phyloP scores from a whole-genome alignment of 2,888 invertebrate genomes.

The Prosopocoilus inquinatus region DNA sequence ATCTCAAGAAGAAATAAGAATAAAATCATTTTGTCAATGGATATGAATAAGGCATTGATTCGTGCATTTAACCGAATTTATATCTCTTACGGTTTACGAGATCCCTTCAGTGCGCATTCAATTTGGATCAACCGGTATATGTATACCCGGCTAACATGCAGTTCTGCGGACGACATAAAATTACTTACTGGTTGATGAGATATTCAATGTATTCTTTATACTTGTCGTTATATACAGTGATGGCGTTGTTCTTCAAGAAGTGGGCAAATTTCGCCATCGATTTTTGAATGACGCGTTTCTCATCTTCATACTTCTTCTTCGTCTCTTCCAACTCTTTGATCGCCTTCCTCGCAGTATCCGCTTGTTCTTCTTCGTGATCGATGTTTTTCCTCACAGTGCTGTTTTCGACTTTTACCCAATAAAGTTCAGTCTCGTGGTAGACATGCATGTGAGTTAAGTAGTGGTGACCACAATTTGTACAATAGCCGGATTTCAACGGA shows the following conservation, averaged over 20 bases:
- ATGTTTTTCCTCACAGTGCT: constrained; percentile 11
- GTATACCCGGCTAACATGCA: too few species aligned
- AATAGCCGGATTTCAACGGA: constrained; percentile 32
- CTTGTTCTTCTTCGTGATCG: not conserved
- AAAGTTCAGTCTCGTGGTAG: constrained; percentile 40
- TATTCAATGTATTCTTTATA: constrained; percentile 41
- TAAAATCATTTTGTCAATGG: too few species aligned
- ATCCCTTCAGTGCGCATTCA: too few species aligned
- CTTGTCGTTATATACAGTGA: constrained; percentile 41
- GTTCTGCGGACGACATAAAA: too few species aligned
- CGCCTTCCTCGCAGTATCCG: not conserved
- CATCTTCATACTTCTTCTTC: constrained; percentile 27
- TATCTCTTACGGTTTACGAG: too few species aligned
- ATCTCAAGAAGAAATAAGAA: too few species aligned
- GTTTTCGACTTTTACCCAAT: constrained; percentile 34
- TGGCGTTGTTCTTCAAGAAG: constrained; percentile 42
- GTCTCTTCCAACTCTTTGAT: not conserved
- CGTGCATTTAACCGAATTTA: too few species aligned
- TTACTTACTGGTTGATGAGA: constrained; percentile 36
- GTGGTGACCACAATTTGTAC: constrained; percentile 33
- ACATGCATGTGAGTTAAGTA: constrained; percentile 43
- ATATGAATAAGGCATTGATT: too few species aligned
- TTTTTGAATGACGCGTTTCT: constrained; percentile 34
- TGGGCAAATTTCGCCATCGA: constrained; percentile 41
- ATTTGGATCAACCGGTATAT: too few species aligned